Evolutionary conservation across 2,797 vertebrate genomes (phyloP), one percentile per base, ranked within the genome.

Genomic region (Tamandua tetradactyla): DNA sequence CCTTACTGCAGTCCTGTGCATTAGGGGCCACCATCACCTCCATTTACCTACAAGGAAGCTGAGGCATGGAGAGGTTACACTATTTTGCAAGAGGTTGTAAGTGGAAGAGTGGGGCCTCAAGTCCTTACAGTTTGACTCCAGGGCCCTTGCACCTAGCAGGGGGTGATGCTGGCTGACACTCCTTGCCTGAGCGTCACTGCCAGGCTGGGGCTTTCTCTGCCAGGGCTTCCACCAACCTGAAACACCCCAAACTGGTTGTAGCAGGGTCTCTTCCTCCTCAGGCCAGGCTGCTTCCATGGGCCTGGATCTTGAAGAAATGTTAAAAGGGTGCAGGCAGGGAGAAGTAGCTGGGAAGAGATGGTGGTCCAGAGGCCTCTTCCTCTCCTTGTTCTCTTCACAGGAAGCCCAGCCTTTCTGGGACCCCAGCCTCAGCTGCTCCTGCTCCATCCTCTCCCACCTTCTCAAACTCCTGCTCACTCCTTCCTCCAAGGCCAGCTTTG

Each of bases 401-500:
- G 62, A 40, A 72, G 35, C 52, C 11, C 47, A 11, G 40, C 55
- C 66, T 66, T 37, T 23, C n/a, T 2, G 23, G 59, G 35, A 0
- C 15, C 87, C 15, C 27, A 0, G 4, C n/a, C 3, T 57, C 0
- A 0, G 57, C 88, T 30, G 18, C 64, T n/a, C 0, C 0, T 64
- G 69, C 87, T 75, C 80, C 90, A 59, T 55, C 96, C 89, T 81
- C 93, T 76, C 87, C 85, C 75, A 15, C 10, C 85, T 30, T 40
- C 94, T 93, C 95, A 80, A 61, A 94, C 90, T 71, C 93, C 66
- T 25, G 42, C 96, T 95, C 80, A 0, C 69, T 81, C 81, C 90
- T 42, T 35, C 91, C 97, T 95, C 86, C 80, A 20, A 62, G 89
- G 91, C 57, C 95, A 80, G 96, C 98, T 97, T 98, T 98, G 98